Percentiles rank a stretch among this genome's conserved stretches.
phyloP scores from a whole-genome alignment of 2,888 invertebrate genomes.

The Eupithecia pulchellata region DNA sequence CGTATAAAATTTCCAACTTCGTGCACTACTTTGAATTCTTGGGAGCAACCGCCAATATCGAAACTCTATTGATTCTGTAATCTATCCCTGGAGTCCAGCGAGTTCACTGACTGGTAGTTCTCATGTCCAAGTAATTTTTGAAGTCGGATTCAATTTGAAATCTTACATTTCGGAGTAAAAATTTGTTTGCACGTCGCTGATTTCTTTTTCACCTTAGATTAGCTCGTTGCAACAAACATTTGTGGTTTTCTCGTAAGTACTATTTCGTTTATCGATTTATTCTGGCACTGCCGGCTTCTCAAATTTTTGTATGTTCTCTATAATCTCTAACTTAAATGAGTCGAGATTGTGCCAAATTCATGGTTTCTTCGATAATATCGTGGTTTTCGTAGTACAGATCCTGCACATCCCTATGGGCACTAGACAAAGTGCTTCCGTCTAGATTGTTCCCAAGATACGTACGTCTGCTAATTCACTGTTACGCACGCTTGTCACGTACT shows the following conservation, averaged over 20 bases:
- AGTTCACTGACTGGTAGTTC: conserved; percentile 23
- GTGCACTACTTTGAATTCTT: conserved; percentile 16
- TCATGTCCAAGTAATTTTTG: conserved; percentile 30
- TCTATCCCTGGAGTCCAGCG: conserved; percentile 13
- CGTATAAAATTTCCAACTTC: conserved; percentile 7
- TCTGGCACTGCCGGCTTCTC: neutral
- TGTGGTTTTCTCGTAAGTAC: neutral
- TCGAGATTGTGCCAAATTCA: neutral
- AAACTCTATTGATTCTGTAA: conserved; percentile 19
- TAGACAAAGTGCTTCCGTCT: conserved; percentile 57
- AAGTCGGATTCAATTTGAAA: conserved; percentile 3
- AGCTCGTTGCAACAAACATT: neutral
- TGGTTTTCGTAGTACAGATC: conserved; percentile 32
- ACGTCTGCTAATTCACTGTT: conserved; percentile 61
- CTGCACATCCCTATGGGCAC: conserved; percentile 47
- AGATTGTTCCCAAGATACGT: conserved; percentile 61
- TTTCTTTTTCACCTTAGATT: conserved; percentile 2
- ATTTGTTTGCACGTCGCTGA: neutral
- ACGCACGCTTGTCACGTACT: conserved; percentile 63
- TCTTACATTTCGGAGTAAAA: neutral
- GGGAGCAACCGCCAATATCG: conserved; percentile 12
- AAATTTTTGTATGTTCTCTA: neutral
- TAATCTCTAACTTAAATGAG: neutral
- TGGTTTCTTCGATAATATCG: neutral
- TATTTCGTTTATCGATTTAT: neutral